Base-by-base conservation (phyloP, 2,888 invertebrate species). In the Phyto melanocephala region DNA sequence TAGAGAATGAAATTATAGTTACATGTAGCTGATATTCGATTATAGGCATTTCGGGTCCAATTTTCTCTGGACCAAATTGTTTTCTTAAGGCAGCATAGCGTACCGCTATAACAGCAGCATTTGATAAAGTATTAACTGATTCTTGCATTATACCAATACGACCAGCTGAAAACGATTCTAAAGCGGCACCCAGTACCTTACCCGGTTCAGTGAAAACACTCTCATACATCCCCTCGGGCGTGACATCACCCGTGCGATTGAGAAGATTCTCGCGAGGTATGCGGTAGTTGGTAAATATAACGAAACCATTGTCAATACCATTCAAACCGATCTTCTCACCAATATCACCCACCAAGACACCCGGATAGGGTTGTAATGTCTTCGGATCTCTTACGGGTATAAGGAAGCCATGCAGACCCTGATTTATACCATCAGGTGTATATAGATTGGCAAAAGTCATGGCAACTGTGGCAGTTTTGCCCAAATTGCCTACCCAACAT, bases 401-500 rank as follows among this genome's bases (percentile, higher is more conserved):
- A 50, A 98, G 92, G 90, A 98, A 98, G 0, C 95, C 95, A 90
- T 98, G 98, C 5, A 98, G 92, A 0, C 98, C 98, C 87, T 97
- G 97, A 87, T 93, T 94, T 45, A 93, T 92, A 0, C 95, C 95
- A 89, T 96, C 95, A 0, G 95, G 93, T 0, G 96, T 96, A 87
- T 95, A 94, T 80, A 98, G 93, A 92, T 98, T 98, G 1, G 98
- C 98, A 92, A 97, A 98, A 2, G 98, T 93, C 82, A 97, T 91
- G 0, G 96, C 96, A 88, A 97, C 94, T 0, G 97, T 97, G 81
- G 97, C 96, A 10, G 95, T 96, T 91, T 95, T 95, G 93, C 96
- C 96, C 92, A 97, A 93, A 92, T 97, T 98, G 86, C 99, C 99
- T 87, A 95, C 95, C 98, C 98, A 99, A 92, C 97, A 97, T 93